Evolutionary conservation across 64 coral and sea anemone genomes (phyloP).

Genomic region (Trachythela sp.): DNA sequence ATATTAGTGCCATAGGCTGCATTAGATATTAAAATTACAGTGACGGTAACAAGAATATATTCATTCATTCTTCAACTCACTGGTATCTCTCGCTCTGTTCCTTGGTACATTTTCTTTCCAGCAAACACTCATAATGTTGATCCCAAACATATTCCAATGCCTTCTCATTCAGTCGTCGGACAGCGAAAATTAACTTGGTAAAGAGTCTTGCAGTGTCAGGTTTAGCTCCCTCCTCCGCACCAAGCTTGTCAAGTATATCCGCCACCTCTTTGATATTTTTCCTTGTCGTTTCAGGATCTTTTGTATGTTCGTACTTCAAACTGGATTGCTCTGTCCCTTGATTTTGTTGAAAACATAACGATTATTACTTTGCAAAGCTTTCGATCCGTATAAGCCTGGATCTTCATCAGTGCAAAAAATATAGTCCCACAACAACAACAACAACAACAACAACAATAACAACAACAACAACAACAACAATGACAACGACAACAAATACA

Average conservation of each 20-base stretch:
- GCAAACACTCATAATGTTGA: conserved; percentile 51
- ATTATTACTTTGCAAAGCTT: no score
- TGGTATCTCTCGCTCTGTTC: conserved; percentile 66
- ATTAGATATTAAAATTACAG: no score
- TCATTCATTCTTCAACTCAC: conserved; percentile 53
- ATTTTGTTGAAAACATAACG: not conserved
- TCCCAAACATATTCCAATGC: conserved; percentile 53
- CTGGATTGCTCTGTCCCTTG: not conserved
- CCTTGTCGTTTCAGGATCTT: not conserved
- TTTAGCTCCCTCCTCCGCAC: conserved; percentile 49
- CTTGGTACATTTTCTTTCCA: conserved; percentile 17
- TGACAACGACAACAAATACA: no score
- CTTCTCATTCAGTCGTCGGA: conserved; percentile 53
- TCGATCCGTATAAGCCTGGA: no score
- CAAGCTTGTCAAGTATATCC: conserved; percentile 42
- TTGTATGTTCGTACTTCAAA: conserved; percentile 2
- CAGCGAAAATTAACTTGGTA: conserved; percentile 49
- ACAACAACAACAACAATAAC: no score
- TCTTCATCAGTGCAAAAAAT: no score
- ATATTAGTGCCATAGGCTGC: no score
- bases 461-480: no score
- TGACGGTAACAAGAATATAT: no score
- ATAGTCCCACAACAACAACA: conserved; percentile 1
- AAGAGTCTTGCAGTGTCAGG: conserved; percentile 86
- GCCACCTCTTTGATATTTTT: conserved; percentile 27